These are phyloP conservation scores for Ctenomys sociabilis DNA, from an alignment of 2,113 vertebrate genomes.

Conservation along the genomic window DNA sequence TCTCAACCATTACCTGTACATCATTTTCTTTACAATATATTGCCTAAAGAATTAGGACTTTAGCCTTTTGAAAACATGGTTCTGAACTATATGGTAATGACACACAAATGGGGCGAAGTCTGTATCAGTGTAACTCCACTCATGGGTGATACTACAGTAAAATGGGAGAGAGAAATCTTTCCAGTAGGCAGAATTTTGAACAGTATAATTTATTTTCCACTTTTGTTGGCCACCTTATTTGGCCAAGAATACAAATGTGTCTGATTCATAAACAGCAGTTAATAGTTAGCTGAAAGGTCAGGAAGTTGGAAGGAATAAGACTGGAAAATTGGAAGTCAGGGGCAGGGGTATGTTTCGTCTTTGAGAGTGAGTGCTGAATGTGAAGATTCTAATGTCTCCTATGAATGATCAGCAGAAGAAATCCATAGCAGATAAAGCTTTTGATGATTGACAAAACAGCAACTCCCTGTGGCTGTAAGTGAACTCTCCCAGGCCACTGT, in stretches of 20 bases:
- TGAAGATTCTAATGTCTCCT: slow-evolving; percentile 6
- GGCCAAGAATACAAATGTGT: slow-evolving; percentile 5
- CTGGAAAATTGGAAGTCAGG: slow-evolving; percentile 52
- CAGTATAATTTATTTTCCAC: neutral
- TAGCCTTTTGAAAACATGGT: neutral
- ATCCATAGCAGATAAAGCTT: neutral
- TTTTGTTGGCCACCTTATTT: slow-evolving; percentile 30
- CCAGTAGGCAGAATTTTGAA: slow-evolving; percentile 25
- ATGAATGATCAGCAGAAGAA: neutral
- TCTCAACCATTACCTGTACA: fast-evolving
- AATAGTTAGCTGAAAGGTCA: slow-evolving; percentile 51
- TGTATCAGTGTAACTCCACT: neutral
- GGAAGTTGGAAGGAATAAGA: slow-evolving; percentile 10
- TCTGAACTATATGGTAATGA: neutral
- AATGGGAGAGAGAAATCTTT: neutral
- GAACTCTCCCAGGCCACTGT: neutral
- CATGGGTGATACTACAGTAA: neutral
- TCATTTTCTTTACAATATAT: neutral
- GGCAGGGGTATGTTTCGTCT: neutral
- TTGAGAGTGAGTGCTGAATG: neutral
- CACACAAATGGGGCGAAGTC: neutral
- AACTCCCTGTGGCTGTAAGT: neutral
- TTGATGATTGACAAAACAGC: neutral
- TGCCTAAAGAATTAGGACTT: neutral
- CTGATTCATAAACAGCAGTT: slow-evolving; percentile 46